phyloP scores from a whole-genome alignment of 2,888 invertebrate species.

The Brenthis ino region DNA sequence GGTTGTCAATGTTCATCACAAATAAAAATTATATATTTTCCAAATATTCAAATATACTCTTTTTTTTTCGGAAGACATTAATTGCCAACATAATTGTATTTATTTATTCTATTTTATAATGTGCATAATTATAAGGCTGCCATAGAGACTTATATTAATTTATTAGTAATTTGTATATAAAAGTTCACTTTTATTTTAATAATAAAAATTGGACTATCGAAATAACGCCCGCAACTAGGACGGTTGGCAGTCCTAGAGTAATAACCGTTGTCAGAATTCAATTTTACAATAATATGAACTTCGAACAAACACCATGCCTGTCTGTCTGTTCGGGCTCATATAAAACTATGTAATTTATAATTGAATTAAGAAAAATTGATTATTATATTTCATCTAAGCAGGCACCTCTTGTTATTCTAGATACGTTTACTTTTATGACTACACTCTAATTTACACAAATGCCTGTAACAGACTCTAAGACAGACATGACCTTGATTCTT shows the following conservation, averaged over 20 bases:
- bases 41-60: not conserved
- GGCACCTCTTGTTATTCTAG: slow-evolving; percentile 22
- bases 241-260: not conserved
- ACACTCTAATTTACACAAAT: not conserved
- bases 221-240: not conserved
- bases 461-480: not conserved
- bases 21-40: no score
- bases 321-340: not conserved
- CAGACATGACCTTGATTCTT: slow-evolving; percentile 9
- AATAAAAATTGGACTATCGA: not conserved
- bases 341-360: slow-evolving; percentile 9
- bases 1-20: no score
- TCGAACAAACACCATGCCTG: not conserved
- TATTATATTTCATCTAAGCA: slow-evolving; percentile 16
- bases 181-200: not conserved
- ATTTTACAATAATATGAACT: not conserved
- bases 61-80: slow-evolving; percentile 10
- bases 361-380: slow-evolving; percentile 11
- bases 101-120: not conserved
- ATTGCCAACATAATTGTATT: not conserved
- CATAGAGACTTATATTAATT: no score
- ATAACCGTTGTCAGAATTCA: not conserved
- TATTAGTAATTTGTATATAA: not conserved
- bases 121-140: not conserved
- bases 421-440: slow-evolving; percentile 1